phyloP scores from a whole-genome alignment of 2,888 invertebrate species.

The Acronicta leporina region DNA sequence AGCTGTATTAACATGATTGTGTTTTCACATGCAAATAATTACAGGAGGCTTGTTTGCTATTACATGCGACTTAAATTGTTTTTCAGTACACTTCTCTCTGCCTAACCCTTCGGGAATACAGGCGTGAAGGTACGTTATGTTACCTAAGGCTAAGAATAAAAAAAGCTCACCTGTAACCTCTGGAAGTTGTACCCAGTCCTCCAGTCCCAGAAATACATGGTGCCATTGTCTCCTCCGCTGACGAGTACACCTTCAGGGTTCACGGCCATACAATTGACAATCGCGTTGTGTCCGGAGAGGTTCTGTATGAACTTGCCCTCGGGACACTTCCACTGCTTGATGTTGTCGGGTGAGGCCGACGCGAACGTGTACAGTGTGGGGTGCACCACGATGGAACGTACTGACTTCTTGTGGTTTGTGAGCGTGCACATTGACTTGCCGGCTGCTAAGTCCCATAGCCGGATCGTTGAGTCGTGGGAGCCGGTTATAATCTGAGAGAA shows the following conservation, averaged over 20 bases:
- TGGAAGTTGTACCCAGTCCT: slow-evolving; percentile 99
- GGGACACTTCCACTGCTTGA: slow-evolving; percentile 99
- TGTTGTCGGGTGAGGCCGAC: slow-evolving; percentile 99
- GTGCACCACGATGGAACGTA: slow-evolving; percentile 93
- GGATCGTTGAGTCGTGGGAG: slow-evolving; percentile 98
- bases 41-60: too few relatives aligned
- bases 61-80: too few relatives aligned
- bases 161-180: slow-evolving; percentile 90
- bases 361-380: slow-evolving; percentile 97
- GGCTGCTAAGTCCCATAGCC: slow-evolving; percentile 99
- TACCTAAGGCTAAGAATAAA: not conserved
- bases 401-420: slow-evolving; percentile 99
- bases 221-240: slow-evolving; percentile 99
- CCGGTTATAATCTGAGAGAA: slow-evolving; percentile 94
- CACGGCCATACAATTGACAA: slow-evolving; percentile 98
- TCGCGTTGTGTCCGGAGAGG: slow-evolving; percentile 98
- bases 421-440: slow-evolving; percentile 98
- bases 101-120: too few relatives aligned
- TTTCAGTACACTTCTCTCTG: too few relatives aligned
- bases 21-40: too few relatives aligned
- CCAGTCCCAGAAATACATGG: slow-evolving; percentile 99
- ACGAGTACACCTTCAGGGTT: slow-evolving; percentile 98
- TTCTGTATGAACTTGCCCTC: slow-evolving; percentile 99
- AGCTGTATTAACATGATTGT: too few relatives aligned
- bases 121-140: too few relatives aligned